These are phyloP conservation scores for Tetranychus urticae DNA, from an alignment of 1,140 invertebrate species.

Conservation along the genomic window DNA sequence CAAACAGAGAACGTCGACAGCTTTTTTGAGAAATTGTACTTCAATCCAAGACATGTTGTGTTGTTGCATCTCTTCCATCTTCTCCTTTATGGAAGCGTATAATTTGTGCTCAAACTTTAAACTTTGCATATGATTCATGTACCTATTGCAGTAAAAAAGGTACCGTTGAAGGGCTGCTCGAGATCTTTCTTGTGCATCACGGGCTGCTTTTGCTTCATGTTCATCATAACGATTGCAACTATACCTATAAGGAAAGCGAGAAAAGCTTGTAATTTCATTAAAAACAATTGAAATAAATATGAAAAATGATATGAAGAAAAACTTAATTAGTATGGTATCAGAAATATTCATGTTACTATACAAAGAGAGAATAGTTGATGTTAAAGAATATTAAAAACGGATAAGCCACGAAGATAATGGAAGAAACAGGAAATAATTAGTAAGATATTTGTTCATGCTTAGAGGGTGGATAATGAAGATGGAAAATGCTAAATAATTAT, in stretches of 20 bases:
- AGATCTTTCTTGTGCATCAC: conserved; percentile 84
- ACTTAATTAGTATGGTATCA: too few relatives aligned
- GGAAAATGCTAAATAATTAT: too few relatives aligned
- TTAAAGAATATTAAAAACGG: too few relatives aligned
- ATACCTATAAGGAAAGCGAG: conserved; percentile 31
- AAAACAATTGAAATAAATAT: too few relatives aligned
- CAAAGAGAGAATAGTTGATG: too few relatives aligned
- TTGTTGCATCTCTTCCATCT: conserved; percentile 99
- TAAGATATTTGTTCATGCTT: too few relatives aligned
- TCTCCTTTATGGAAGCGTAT: conserved; percentile 75
- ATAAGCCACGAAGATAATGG: too few relatives aligned
- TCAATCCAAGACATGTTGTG: conserved; percentile 99
- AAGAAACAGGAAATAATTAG: too few relatives aligned
- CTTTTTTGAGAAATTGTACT: conserved; percentile 59
- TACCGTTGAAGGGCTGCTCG: conserved; percentile 74
- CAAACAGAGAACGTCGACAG: conserved; percentile 88
- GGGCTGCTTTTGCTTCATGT: conserved; percentile 78
- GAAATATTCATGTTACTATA: too few relatives aligned
- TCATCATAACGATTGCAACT: conserved; percentile 96
- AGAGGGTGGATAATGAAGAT: too few relatives aligned
- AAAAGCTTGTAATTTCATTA: too few relatives aligned
- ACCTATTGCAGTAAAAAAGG: conserved; percentile 93
- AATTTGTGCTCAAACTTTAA: conserved; percentile 91
- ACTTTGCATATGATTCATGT: conserved; percentile 98
- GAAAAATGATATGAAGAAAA: too few relatives aligned